Evolutionary conservation across 2,888 invertebrate genomes (phyloP), one percentile per base, ranked within the genome.

Genomic region (Smittia sp.): DNA sequence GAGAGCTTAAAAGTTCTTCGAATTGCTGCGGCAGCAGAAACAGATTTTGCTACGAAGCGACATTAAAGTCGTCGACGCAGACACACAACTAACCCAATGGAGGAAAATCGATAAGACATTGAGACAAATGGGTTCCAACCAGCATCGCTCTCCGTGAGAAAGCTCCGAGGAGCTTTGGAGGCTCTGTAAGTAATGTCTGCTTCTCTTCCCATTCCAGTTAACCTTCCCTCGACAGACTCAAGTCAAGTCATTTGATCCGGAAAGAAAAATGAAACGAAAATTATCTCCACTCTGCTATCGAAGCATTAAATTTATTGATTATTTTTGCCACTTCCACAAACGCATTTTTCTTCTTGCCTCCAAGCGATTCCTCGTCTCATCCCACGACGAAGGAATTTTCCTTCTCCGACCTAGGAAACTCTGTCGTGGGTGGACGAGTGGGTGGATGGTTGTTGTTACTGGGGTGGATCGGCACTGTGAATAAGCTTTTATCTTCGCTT

Each of bases 261-360:
- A 65, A 65, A 65, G 32, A 65, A 65, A 27, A 27, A 65, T 27
- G 27, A 65, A 65, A 20, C 58, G 22, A 58, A 58, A 58, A 58
- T 58, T 58, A 58, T 58, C 58, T 58, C 3, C 58, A 58, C n/a
- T 65, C 25, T 38, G 41, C 39, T 67, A 67, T 67, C 67, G 24
- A 22, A 67, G 67, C 67, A 67, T 67, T 67, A 67, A 67, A 67
- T 67, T 67, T 67, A 67, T 67, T 46, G 67, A 67, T 67, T 67
- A 22, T 67, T 38, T 67, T 67, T 22, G 58, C 58, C 58, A 58
- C 58, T 58, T 46, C 20, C 20, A 58, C 58, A 1, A 58, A 58
- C 15, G 20, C 58, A 18, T 20, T 58, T 58, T 58, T 18, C 58
- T 18, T 58, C 20, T 58, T 58, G n/a, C 18, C 18, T 58, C 22